Percentiles rank a stretch among this genome's conserved stretches.
Evolutionary conservation across 2,888 invertebrate genomes (phyloP).

Genomic region (Volucella inanis): DNA sequence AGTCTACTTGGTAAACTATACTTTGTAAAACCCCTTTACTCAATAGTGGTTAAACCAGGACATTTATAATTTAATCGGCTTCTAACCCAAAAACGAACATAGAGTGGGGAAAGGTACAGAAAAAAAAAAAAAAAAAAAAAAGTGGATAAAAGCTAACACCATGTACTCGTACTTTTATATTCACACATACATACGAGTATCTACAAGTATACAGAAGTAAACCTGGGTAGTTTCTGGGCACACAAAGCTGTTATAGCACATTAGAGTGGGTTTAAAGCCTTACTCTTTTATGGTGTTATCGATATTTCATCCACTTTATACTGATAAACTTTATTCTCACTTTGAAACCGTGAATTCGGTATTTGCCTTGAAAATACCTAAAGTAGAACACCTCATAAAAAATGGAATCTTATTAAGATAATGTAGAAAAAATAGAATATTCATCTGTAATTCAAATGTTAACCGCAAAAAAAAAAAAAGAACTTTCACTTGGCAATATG

Average conservation of each 20-base stretch:
- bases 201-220: too few species aligned
- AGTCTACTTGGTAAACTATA: not conserved
- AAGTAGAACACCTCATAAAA: slow-evolving; percentile 9
- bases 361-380: not conserved
- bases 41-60: slow-evolving; percentile 35
- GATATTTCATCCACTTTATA: too few species aligned
- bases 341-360: too few species aligned
- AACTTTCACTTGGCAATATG: not conserved
- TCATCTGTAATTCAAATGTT: slow-evolving; percentile 7
- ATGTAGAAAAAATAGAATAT: slow-evolving; percentile 5
- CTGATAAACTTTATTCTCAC: too few species aligned
- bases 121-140: not conserved
- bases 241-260: too few species aligned
- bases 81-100: slow-evolving; percentile 56
- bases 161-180: slow-evolving; percentile 10
- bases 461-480: too few species aligned
- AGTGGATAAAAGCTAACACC: slow-evolving; percentile 4
- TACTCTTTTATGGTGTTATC: too few species aligned
- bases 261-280: too few species aligned
- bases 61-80: slow-evolving; percentile 69
- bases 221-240: too few species aligned
- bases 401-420: slow-evolving; percentile 26
- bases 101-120: not conserved
- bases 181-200: not conserved
- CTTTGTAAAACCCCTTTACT: not conserved